Evolutionary conservation across 2,113 vertebrate genomes (phyloP).

Genomic region (Phaethon lepturus): DNA sequence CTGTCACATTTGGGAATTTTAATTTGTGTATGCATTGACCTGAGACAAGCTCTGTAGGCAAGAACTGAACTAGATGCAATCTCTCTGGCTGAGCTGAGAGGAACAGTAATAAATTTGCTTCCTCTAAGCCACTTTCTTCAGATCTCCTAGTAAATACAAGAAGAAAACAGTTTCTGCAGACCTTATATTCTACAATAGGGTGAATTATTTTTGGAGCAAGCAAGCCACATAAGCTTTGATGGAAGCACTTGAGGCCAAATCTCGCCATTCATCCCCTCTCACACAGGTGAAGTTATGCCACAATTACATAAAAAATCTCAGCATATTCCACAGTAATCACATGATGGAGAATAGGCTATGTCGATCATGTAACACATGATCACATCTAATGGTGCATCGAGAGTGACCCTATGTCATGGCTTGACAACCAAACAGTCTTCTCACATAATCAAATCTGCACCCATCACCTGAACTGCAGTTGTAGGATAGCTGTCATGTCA

Average conservation of each 20-base stretch:
- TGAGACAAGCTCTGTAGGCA: constrained; percentile 49
- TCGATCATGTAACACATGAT: not conserved
- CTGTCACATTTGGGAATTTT: constrained; percentile 34
- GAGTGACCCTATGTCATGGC: not conserved
- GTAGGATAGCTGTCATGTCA: not conserved
- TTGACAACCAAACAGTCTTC: not conserved
- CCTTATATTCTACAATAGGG: not conserved
- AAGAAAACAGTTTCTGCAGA: not conserved
- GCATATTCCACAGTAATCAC: not conserved
- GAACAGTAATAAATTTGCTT: not conserved
- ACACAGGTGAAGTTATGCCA: not conserved
- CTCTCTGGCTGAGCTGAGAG: not conserved
- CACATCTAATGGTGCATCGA: not conserved
- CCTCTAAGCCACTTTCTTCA: not conserved
- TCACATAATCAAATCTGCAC: not conserved
- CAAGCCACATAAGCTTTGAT: not conserved
- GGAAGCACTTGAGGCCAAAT: not conserved
- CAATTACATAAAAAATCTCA: not conserved
- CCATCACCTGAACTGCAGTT: not conserved
- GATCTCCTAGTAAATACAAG: not conserved
- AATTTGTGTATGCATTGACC: constrained; percentile 34
- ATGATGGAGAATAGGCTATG: rapidly evolving
- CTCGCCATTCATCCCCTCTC: not conserved
- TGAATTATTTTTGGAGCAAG: not conserved
- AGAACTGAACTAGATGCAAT: not conserved